Conservation (phyloP, 2,797 vertebrate genomes). For the Rhinogobio ventralis region DNA sequence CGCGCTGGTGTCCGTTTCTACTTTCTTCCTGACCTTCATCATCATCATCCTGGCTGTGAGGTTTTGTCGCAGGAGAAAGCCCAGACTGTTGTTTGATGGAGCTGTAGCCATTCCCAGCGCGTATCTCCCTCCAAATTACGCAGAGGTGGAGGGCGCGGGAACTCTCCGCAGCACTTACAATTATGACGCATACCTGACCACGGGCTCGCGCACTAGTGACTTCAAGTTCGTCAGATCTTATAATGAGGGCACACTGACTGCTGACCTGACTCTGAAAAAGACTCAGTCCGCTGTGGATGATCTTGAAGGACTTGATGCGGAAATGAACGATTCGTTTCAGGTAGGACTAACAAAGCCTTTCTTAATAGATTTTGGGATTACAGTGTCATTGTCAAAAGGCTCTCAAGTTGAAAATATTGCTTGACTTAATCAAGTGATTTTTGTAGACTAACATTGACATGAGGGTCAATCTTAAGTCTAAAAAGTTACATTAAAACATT, state of each 20-base stretch:
- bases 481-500: too few relatives aligned
- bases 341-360: too few relatives aligned
- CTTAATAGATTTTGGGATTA: too few relatives aligned
- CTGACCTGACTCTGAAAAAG: not conserved
- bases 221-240: not conserved
- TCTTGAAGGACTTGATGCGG: not conserved
- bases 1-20: constrained; percentile 16
- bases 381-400: too few relatives aligned
- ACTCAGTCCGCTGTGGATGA: not conserved
- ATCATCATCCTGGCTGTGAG: constrained; percentile 19
- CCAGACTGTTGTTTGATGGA: constrained; percentile 18
- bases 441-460: too few relatives aligned
- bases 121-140: not conserved
- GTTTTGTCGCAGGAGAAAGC: constrained; percentile 15
- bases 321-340: too few relatives aligned
- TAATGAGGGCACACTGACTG: not conserved
- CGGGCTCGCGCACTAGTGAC: constrained; percentile 19
- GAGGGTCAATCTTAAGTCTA: too few relatives aligned
- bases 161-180: constrained; percentile 30
- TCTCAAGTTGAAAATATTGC: too few relatives aligned
- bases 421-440: too few relatives aligned
- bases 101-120: constrained; percentile 23
- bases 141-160: not conserved
- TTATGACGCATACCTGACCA: constrained; percentile 17
- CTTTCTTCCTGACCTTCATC: constrained; percentile 26